These are phyloP conservation scores for Platycnemis pennipes DNA, from an alignment of 2,888 invertebrate species.

Conservation along the genomic window DNA sequence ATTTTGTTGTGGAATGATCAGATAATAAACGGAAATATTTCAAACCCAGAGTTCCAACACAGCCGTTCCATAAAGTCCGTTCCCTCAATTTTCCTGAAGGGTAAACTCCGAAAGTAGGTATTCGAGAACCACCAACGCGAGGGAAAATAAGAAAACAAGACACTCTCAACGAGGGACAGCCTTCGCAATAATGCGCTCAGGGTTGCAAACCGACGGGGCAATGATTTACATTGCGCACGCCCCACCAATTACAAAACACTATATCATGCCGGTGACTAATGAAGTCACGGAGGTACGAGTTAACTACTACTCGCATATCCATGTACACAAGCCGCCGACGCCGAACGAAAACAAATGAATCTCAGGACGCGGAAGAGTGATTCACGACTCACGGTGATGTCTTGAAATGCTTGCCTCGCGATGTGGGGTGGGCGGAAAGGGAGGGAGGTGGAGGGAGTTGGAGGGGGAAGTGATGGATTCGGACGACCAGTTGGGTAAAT, in stretches of 20 bases:
- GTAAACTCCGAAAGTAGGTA: too few species aligned
- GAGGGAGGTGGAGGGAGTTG: background rate
- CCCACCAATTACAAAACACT: background rate
- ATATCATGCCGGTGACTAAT: background rate
- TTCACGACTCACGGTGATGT: slow-evolving; percentile 1
- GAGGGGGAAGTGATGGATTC: background rate
- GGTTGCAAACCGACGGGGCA: background rate
- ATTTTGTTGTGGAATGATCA: too few species aligned
- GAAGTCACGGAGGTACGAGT: background rate
- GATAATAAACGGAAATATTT: too few species aligned
- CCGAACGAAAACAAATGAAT: slow-evolving; percentile 37
- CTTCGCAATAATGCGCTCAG: background rate
- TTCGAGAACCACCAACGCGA: too few species aligned
- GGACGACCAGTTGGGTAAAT: slow-evolving; percentile 10
- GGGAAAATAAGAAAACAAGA: too few species aligned
- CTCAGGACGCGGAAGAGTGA: slow-evolving; percentile 31
- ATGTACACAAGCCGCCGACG: background rate
- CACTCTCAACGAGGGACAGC: background rate
- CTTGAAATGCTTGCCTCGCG: background rate
- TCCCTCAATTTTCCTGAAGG: too few species aligned
- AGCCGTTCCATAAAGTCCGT: too few species aligned
- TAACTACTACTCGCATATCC: background rate
- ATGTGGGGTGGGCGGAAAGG: background rate
- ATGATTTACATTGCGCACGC: background rate
- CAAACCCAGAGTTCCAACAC: too few species aligned